Percentiles rank a stretch among this genome's conserved stretches.
phyloP scores from a whole-genome alignment of 2,888 invertebrate genomes.

The Diploptera punctata region DNA sequence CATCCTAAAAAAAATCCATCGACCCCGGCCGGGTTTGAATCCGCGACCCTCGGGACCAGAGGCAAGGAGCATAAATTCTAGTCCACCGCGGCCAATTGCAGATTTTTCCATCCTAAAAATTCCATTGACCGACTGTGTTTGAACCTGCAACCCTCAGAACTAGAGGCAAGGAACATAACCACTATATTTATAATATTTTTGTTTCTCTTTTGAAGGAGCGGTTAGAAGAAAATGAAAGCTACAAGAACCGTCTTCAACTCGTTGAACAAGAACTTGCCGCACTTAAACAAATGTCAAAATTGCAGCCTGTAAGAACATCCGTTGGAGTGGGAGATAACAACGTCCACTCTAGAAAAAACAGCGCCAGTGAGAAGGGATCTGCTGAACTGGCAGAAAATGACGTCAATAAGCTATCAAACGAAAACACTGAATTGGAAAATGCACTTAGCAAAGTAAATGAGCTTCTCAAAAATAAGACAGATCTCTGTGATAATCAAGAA shows the following conservation, averaged over 20 bases:
- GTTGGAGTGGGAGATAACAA: slow-evolving; percentile 7
- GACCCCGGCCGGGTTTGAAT: too few species aligned
- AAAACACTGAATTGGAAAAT: slow-evolving; percentile 25
- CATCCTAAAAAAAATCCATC: too few species aligned
- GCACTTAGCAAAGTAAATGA: slow-evolving; percentile 68
- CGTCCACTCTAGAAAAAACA: not conserved
- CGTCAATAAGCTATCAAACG: not conserved
- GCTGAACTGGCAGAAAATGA: not conserved
- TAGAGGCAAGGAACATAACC: too few species aligned
- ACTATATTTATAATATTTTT: not conserved
- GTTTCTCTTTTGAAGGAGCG: slow-evolving; percentile 53
- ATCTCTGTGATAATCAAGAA: slow-evolving; percentile 79
- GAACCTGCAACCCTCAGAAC: too few species aligned
- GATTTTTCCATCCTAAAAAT: too few species aligned
- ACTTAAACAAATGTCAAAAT: not conserved
- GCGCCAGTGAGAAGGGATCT: not conserved
- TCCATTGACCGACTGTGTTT: too few species aligned
- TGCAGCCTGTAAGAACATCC: not conserved
- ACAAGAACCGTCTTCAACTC: slow-evolving; percentile 56
- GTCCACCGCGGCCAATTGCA: too few species aligned
- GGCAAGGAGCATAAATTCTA: too few species aligned
- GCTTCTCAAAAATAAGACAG: slow-evolving; percentile 76
- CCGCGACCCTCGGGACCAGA: too few species aligned
- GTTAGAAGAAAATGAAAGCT: slow-evolving; percentile 61
- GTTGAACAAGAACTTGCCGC: slow-evolving; percentile 51